Percentiles rank a stretch among this genome's conserved stretches.
Conservation (phyloP, 1,140 invertebrate species). For the Euglossa dilemma region DNA sequence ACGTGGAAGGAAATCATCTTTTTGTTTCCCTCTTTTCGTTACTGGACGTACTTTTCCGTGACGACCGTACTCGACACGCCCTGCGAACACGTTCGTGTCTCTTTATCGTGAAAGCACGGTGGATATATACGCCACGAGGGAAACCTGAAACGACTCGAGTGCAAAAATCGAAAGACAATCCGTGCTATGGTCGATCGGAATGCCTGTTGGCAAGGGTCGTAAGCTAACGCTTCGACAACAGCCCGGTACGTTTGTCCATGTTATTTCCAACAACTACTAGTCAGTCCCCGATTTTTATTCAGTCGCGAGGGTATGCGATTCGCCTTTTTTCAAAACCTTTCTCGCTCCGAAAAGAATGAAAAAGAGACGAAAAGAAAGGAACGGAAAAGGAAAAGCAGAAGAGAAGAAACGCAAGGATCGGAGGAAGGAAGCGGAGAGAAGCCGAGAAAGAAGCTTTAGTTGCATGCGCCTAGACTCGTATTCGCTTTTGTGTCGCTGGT, state of each 20-base stretch:
- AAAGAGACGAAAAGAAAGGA: too few species aligned
- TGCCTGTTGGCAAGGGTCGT: conserved; percentile 34
- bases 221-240: conserved; percentile 57
- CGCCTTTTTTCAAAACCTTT: conserved; percentile 11
- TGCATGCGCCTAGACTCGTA: conserved; percentile 77
- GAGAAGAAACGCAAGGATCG: background rate
- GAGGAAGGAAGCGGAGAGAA: conserved; percentile 31
- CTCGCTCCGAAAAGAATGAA: background rate
- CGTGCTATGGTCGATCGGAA: conserved; percentile 33
- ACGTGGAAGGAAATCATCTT: background rate
- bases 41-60: background rate
- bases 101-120: background rate
- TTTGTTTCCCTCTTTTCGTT: conserved; percentile 7
- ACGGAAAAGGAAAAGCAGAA: background rate
- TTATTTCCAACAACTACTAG: conserved; percentile 81
- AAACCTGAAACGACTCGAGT: background rate
- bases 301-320: conserved; percentile 43
- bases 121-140: background rate
- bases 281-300: conserved; percentile 77
- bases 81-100: background rate
- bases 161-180: background rate
- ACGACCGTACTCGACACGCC: background rate
- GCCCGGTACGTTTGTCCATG: conserved; percentile 55
- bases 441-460: conserved; percentile 69
- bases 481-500: conserved; percentile 76